phyloP scores from a whole-genome alignment of 2,888 invertebrate genomes.

The Xanthorhoe designata region DNA sequence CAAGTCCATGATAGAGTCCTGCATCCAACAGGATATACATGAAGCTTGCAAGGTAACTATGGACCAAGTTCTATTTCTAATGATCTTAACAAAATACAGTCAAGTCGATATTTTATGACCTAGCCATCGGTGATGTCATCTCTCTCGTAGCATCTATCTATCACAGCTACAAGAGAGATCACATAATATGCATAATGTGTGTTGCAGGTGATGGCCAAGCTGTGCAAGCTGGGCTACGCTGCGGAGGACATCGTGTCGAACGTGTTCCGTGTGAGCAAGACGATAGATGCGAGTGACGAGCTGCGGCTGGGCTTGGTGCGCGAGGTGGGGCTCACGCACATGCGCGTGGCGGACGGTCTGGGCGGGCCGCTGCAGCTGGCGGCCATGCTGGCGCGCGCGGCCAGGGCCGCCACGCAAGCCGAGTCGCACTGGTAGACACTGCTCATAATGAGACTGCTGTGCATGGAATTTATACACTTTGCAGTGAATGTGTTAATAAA shows the following conservation, averaged over 20 bases:
- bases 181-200: too few relatives aligned
- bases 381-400: slow-evolving; percentile 93
- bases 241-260: slow-evolving; percentile 98
- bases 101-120: too few relatives aligned
- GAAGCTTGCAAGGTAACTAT: slow-evolving; percentile 89
- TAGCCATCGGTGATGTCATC: too few relatives aligned
- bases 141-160: too few relatives aligned
- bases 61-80: too few relatives aligned
- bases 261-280: slow-evolving; percentile 97
- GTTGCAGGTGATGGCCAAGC: slow-evolving; percentile 93
- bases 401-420: slow-evolving; percentile 60
- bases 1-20: slow-evolving; percentile 95
- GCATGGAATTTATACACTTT: too few relatives aligned
- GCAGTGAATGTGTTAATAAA: too few relatives aligned
- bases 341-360: slow-evolving; percentile 96
- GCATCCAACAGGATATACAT: slow-evolving; percentile 92
- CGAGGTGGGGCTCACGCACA: slow-evolving; percentile 96
- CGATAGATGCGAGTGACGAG: slow-evolving; percentile 91
- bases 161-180: too few relatives aligned
- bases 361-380: slow-evolving; percentile 95
- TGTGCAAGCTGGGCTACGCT: slow-evolving; percentile 98
- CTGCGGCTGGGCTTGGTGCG: slow-evolving; percentile 94
- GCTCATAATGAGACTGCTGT: too few relatives aligned
- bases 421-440: slow-evolving; percentile 42
- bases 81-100: too few relatives aligned